Evolutionary conservation across 1,140 invertebrate species (phyloP), one percentile per base, ranked within the genome.

Genomic region (Kradibia gibbosae): DNA sequence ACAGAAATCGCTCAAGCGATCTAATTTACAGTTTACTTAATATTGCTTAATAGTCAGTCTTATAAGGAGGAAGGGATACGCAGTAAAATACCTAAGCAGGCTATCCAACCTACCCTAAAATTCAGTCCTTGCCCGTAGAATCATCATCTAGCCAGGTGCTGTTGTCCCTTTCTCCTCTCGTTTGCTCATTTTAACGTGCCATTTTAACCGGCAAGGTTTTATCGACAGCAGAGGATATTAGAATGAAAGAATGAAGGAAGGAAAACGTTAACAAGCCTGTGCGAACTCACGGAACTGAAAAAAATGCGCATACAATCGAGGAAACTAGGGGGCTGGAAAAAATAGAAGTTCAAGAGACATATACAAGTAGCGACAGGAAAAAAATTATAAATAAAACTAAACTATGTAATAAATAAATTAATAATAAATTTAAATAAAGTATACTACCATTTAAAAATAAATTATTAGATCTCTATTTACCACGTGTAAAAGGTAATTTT

Each of bases 21-120:
- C 80, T 82, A 84, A 83, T 84, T 82, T 84, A 82, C 62, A 84
- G 79, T 84, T 84, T 80, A 80, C 53, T 36, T 73, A 45, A 13
- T 53, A 50, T 75, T 7, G 42, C 10, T 15, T 20, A 8, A 17
- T 28, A 20, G 22, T 17, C n/a, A n/a, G n/a, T n/a, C n/a, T n/a
- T n/a, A n/a, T 4, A 0, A 36, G 3, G 28, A 31, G n/a, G 13
- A 4, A 3, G 31, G 67, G 31, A 25, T n/a, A 25, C 22, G 25
- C 48, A 53, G 25, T 25, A 57, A 22, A 1, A 25, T 22, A 42
- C 20, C 22, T 25, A 20, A 20, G n/a, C 20, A 42, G 7, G 22
- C 22, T 22, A 70, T 25, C 50, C 3, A 0, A 5, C 28, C 45
- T 10, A 3, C 5, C 48, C 50, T 20, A 55, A 78, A 77, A 67